Evolutionary conservation across 2,797 vertebrate species (phyloP).

Genomic region (Bufotes viridis): DNA sequence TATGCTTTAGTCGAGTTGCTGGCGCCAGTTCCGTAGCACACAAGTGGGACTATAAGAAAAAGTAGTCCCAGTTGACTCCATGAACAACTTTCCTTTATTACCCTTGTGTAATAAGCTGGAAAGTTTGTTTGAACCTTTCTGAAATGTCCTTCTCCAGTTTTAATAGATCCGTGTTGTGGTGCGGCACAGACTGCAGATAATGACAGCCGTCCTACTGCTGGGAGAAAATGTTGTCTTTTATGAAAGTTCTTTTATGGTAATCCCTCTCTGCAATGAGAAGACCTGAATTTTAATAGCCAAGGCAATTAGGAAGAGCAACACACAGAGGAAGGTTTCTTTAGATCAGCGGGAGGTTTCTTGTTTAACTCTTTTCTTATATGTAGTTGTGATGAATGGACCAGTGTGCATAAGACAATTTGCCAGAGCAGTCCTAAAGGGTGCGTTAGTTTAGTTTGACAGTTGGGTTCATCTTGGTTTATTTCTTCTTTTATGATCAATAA

Average conservation of each 20-base stretch:
- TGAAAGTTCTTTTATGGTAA: conserved; percentile 40
- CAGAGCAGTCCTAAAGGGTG: neutral
- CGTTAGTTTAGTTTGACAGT: neutral
- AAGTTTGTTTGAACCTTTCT: neutral
- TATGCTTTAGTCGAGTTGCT: neutral
- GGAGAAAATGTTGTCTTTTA: conserved; percentile 24
- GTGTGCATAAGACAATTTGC: neutral
- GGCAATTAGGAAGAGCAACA: conserved; percentile 32
- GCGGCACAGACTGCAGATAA: conserved; percentile 37
- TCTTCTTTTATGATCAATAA: neutral
- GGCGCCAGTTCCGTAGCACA: neutral
- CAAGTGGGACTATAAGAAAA: neutral
- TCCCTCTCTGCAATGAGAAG: conserved; percentile 39
- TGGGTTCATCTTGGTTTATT: neutral
- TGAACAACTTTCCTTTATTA: conserved; percentile 6
- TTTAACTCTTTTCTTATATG: neutral
- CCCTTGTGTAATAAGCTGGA: neutral
- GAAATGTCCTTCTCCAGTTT: neutral
- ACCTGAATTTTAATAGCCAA: conserved; percentile 51
- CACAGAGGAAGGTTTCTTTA: neutral
- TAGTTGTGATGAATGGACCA: neutral
- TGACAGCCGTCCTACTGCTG: conserved; percentile 26
- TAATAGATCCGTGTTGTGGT: conserved; percentile 20
- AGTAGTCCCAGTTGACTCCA: neutral
- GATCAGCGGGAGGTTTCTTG: conserved; percentile 8